Conservation (phyloP, 2,113 vertebrate genomes). For the Prolemur simus region DNA sequence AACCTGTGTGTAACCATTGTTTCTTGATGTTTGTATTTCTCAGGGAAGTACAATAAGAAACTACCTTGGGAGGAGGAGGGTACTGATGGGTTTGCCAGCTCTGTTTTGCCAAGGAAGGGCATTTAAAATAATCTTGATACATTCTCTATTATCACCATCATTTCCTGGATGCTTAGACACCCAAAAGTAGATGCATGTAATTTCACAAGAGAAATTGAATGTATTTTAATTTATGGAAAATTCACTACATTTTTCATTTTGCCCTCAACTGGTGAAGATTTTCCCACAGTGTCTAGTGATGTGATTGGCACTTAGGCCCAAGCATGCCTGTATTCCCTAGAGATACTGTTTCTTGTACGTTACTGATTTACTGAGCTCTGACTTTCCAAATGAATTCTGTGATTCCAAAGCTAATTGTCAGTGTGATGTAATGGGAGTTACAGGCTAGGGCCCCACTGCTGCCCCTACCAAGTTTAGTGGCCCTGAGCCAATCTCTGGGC, state of each 20-base stretch:
- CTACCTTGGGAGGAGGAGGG: background rate
- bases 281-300: background rate
- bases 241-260: background rate
- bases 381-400: background rate
- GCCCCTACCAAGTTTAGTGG: background rate
- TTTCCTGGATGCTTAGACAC: constrained; percentile 22
- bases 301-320: background rate
- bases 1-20: background rate
- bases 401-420: constrained; percentile 20
- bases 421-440: background rate
- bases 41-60: background rate
- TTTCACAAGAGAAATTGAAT: constrained; percentile 38
- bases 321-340: background rate
- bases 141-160: background rate
- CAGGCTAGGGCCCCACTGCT: background rate
- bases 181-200: background rate
- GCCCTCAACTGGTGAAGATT: background rate
- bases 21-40: background rate
- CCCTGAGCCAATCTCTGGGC: background rate
- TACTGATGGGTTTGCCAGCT: background rate
- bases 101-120: background rate
- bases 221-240: constrained; percentile 5
- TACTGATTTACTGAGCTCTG: background rate
- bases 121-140: background rate
- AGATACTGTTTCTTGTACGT: background rate